These are phyloP conservation scores for Passerculus sandwichensis DNA, from an alignment of 2,797 vertebrate genomes.

Conservation along the genomic window DNA sequence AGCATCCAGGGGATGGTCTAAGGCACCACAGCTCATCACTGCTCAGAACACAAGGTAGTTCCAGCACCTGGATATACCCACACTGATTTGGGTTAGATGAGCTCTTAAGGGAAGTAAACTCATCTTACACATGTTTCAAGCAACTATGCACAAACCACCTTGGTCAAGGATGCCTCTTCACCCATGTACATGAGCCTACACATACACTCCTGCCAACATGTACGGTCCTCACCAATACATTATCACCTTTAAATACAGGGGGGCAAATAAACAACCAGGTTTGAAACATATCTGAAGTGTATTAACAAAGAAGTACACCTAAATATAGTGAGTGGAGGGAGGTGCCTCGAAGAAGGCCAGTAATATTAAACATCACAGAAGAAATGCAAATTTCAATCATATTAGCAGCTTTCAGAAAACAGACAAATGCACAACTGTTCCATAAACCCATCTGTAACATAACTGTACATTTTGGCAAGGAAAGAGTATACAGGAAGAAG, in stretches of 20 bases:
- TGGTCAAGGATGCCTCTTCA: neutral
- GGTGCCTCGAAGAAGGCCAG: neutral
- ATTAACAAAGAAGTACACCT: neutral
- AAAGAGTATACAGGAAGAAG: neutral
- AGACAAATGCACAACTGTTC: neutral
- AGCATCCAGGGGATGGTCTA: neutral
- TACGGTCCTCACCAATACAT: neutral
- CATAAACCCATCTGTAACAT: neutral
- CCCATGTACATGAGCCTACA: fast-evolving
- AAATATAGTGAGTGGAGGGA: neutral
- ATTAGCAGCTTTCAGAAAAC: neutral
- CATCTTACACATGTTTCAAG: neutral
- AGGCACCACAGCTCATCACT: neutral
- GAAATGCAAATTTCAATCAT: neutral
- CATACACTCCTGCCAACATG: neutral
- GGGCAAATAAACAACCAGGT: neutral
- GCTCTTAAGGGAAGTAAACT: neutral
- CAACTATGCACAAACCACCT: neutral
- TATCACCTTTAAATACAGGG: neutral
- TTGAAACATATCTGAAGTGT: neutral
- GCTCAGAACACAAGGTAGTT: neutral
- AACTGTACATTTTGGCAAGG: neutral
- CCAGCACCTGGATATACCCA: neutral
- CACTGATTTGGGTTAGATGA: neutral
- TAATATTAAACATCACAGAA: neutral